Base-by-base conservation (phyloP, 2,888 invertebrate genomes). In the Lypha dubia region DNA sequence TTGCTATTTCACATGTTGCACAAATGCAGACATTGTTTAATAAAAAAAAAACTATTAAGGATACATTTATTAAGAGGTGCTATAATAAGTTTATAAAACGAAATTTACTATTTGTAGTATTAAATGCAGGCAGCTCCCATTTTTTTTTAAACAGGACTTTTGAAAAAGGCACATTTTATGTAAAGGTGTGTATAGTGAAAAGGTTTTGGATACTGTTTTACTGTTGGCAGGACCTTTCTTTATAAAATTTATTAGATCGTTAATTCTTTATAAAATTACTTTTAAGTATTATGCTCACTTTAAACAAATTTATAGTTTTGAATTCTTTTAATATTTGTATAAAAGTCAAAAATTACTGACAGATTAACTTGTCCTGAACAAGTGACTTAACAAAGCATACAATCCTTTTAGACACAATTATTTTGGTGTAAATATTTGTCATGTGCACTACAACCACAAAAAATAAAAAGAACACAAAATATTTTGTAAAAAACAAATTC, bases 381-480 rank as follows among this genome's bases (percentile, higher is more conserved):
- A 53, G 6, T 24, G 24, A n/a, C 51, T 51, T 5, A 13, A 4
- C 5, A 44, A 6, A n/a, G 6, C n/a, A 20, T 49, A n/a, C n/a
- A n/a, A n/a, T n/a, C n/a, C n/a, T 32, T 35, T 28, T 35, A 35
- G 17, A 60, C 20, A 70, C 75, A 75, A 44, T 75, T 46, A 70
- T 81, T 75, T 49, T 87, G 87, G 86, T 85, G 87, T 87, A 90
- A 90, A 89, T 90, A 89, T 89, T 90, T 90, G 88, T 89, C 85
- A 86, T 83, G 88, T 11, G 87, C 87, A 88, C 87, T 87, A 88
- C 9, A 38, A 13, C 38, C 11, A 88, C 87, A 53, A 87, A 88
- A 88, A 89, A 51, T 11, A 3, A 6, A 15, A 24, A 15, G 8
- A 70, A 56, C 65, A 65, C 53, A 35, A 65, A 32, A 24, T 13